Conservation (phyloP, 2,797 vertebrate species). For the Eulemur coronatus region DNA sequence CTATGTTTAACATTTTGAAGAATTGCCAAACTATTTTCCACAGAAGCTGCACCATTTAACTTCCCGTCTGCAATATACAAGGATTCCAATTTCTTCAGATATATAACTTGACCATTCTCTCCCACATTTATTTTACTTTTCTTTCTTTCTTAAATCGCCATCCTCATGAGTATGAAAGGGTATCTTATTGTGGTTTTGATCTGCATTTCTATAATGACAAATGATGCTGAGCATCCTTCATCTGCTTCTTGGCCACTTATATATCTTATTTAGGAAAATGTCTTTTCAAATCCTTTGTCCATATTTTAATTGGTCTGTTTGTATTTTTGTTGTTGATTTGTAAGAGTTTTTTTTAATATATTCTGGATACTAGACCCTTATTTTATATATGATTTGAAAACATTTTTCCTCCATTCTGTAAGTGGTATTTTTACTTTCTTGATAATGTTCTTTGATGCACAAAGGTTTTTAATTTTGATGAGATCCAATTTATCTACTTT, state of each 20-base stretch:
- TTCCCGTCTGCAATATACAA: no score
- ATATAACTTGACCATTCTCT: not conserved
- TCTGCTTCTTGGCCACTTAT: not conserved
- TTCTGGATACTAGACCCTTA: not conserved
- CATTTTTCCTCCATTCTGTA: not conserved
- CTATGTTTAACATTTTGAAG: not conserved
- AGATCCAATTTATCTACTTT: not conserved
- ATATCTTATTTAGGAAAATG: not conserved
- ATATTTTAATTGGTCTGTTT: not conserved
- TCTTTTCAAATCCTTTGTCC: not conserved
- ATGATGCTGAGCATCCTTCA: not conserved
- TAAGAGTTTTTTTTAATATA: not conserved
- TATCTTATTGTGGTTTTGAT: not conserved
- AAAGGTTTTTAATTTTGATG: not conserved
- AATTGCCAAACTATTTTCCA: not conserved
- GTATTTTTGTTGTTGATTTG: not conserved
- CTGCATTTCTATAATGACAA: not conserved
- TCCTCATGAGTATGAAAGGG: not conserved
- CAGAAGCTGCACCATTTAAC: not conserved
- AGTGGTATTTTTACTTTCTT: not conserved
- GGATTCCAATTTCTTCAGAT: not conserved
- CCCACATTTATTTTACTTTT: not conserved
- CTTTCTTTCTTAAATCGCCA: not conserved
- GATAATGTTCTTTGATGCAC: not conserved
- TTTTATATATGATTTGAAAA: not conserved